phyloP scores from a whole-genome alignment of 2,888 invertebrate species.

The Eupithecia pulchellata region DNA sequence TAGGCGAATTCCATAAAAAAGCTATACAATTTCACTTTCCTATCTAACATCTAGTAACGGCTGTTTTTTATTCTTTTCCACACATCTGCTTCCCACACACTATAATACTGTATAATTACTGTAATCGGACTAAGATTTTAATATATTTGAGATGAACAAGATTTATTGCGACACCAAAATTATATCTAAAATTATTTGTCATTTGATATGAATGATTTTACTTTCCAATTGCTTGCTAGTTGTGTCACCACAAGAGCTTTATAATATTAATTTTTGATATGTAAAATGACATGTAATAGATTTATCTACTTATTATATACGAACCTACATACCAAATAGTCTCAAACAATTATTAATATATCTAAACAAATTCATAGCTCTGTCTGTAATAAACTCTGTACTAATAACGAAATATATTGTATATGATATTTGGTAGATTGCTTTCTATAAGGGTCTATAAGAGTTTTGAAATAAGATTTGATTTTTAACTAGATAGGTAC shows the following conservation, averaged over 20 bases:
- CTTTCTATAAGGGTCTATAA: conserved; percentile 26
- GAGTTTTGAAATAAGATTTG: conserved; percentile 29
- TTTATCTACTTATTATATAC: conserved; percentile 51
- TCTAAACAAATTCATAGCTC: conserved; percentile 21
- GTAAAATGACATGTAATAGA: conserved; percentile 70
- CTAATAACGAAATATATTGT: conserved; percentile 30
- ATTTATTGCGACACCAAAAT: background rate
- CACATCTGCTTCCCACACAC: background rate
- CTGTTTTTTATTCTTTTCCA: background rate
- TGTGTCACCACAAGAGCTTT: conserved; percentile 67
- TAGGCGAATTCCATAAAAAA: conserved; percentile 63
- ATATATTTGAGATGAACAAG: too few species aligned
- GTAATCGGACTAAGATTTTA: conserved; percentile 5
- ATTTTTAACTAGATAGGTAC: conserved; percentile 6
- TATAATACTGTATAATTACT: conserved; percentile 2
- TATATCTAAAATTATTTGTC: conserved; percentile 16
- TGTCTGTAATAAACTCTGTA: conserved; percentile 31
- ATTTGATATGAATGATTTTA: conserved; percentile 46
- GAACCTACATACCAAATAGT: conserved; percentile 10
- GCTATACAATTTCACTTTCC: conserved; percentile 51
- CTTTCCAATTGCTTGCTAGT: conserved; percentile 55
- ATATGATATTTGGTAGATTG: background rate
- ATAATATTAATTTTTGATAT: conserved; percentile 59
- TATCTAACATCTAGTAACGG: conserved; percentile 32
- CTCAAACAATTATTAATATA: background rate